Conservation (phyloP, 1,140 invertebrate species). For the Trichonephila clavata region DNA sequence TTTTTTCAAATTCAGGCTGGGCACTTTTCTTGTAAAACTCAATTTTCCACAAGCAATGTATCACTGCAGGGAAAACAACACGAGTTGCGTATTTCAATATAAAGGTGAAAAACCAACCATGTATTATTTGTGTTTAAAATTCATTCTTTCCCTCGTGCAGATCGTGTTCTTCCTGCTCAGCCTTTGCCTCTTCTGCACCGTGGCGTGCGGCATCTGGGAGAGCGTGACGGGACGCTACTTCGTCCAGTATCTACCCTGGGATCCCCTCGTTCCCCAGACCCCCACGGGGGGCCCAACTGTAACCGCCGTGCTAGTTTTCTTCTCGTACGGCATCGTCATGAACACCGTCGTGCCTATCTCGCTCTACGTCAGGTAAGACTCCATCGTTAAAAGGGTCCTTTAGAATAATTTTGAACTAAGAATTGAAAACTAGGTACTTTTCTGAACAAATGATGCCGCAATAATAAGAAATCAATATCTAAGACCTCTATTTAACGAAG, state of each 20-base stretch:
- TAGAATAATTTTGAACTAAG: too few species aligned
- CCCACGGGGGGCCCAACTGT: conserved; percentile 91
- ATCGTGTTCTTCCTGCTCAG: conserved; percentile 99
- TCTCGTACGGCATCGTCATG: conserved; percentile 99
- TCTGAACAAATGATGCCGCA: too few species aligned
- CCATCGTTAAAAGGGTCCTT: background rate
- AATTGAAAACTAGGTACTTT: too few species aligned
- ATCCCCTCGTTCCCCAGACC: conserved; percentile 89
- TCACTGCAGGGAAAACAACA: background rate
- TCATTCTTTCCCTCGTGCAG: conserved; percentile 84
- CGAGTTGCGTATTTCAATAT: too few species aligned
- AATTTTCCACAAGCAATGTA: too few species aligned
- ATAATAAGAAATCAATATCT: too few species aligned
- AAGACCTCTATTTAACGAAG: too few species aligned
- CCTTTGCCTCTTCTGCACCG: conserved; percentile 98
- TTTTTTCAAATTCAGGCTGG: background rate
- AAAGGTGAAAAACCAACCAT: too few species aligned
- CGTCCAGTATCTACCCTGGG: conserved; percentile 96
- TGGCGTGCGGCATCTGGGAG: conserved; percentile 99
- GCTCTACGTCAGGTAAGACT: conserved; percentile 89
- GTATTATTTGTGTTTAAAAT: too few species aligned
- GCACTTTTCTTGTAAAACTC: too few species aligned
- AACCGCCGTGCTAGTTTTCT: conserved; percentile 97
- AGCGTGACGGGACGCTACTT: conserved; percentile 93
- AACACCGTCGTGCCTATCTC: conserved; percentile 99